phyloP scores from a whole-genome alignment of 2,113 vertebrate species.

The Trogon melanurus region DNA sequence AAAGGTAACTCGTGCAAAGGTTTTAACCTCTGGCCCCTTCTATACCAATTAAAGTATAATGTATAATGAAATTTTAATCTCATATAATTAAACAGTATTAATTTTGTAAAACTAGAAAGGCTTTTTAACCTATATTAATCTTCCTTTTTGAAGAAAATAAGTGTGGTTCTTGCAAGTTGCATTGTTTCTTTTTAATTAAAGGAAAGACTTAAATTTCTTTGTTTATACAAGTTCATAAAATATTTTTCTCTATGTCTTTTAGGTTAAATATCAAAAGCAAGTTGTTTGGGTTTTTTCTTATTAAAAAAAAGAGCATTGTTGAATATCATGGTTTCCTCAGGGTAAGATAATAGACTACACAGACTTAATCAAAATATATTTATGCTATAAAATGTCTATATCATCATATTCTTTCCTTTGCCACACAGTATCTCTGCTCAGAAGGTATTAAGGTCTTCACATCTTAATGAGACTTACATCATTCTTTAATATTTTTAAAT shows the following conservation, averaged over 20 bases:
- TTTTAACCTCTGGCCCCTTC: conserved; percentile 52
- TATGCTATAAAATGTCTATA: conserved; percentile 65
- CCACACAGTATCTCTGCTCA: neutral
- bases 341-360: conserved; percentile 52
- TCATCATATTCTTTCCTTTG: conserved; percentile 43
- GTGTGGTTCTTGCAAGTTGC: conserved; percentile 33
- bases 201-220: conserved; percentile 54
- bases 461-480: neutral
- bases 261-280: conserved; percentile 68
- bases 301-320: conserved; percentile 36
- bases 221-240: conserved; percentile 62
- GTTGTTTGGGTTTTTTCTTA: conserved; percentile 43
- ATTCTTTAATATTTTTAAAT: neutral
- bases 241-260: conserved; percentile 42
- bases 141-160: conserved; percentile 64
- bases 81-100: conserved; percentile 72
- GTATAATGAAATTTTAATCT: conserved; percentile 70
- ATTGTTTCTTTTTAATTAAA: conserved; percentile 68
- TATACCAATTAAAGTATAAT: conserved; percentile 66
- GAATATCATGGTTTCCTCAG: conserved; percentile 65
- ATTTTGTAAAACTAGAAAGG: conserved; percentile 67
- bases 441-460: conserved; percentile 8
- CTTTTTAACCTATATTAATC: conserved; percentile 68
- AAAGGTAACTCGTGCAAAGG: conserved; percentile 52
- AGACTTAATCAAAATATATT: conserved; percentile 76